Conservation (phyloP, 2,113 vertebrate genomes). For the Stigmatopora argus region DNA sequence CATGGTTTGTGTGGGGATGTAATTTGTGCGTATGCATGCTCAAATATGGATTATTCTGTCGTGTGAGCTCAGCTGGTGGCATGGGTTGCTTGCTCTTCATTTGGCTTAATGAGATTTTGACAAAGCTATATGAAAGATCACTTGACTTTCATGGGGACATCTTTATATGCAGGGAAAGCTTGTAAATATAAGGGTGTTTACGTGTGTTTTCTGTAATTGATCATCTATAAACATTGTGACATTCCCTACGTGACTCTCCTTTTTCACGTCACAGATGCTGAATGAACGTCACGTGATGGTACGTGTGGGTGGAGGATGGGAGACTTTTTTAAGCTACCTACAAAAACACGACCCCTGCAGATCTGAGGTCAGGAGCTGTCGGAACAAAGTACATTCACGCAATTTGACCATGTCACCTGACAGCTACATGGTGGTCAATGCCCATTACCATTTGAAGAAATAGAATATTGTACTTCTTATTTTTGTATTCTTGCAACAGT, state of each 20-base stretch:
- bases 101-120: slow-evolving; percentile 74
- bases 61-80: slow-evolving; percentile 69
- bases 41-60: slow-evolving; percentile 51
- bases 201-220: slow-evolving; percentile 19
- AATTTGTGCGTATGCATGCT: slow-evolving; percentile 25
- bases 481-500: slow-evolving; percentile 7
- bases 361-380: slow-evolving; percentile 78
- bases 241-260: slow-evolving; percentile 4
- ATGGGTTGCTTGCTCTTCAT: slow-evolving; percentile 65
- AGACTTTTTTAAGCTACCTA: slow-evolving; percentile 89
- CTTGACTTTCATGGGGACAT: slow-evolving; percentile 46
- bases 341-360: slow-evolving; percentile 95
- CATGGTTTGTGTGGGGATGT: slow-evolving; percentile 11
- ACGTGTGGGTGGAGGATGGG: slow-evolving; percentile 96
- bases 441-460: slow-evolving; percentile 83
- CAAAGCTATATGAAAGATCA: slow-evolving; percentile 53
- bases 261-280: slow-evolving; percentile 82
- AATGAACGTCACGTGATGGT: slow-evolving; percentile 98
- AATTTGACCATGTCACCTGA: slow-evolving; percentile 81
- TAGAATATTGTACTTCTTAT: slow-evolving; percentile 43
- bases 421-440: slow-evolving; percentile 91
- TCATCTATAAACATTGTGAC: slow-evolving; percentile 24
- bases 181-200: slow-evolving; percentile 51
- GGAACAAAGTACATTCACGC: slow-evolving; percentile 75
- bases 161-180: slow-evolving; percentile 32